Conservation (phyloP, 2,113 vertebrate species). For the Cyphomyrus discorhynchus region DNA sequence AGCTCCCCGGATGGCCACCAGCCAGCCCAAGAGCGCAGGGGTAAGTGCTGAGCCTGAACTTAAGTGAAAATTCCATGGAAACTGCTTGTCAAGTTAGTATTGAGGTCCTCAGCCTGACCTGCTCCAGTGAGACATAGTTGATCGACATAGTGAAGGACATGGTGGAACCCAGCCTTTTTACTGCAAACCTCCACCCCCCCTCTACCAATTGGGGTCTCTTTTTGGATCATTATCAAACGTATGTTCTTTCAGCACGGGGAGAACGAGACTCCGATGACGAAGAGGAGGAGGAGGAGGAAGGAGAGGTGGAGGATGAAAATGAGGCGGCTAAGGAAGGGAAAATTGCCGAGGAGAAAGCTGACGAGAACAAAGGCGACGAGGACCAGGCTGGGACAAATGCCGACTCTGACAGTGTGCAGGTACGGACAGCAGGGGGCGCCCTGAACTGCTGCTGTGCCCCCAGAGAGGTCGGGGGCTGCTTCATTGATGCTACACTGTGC, state of each 20-base stretch:
- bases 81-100: background rate
- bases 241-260: conserved; percentile 27
- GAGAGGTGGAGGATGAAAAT: conserved; percentile 11
- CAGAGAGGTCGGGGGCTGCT: background rate
- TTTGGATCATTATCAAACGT: background rate
- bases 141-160: background rate
- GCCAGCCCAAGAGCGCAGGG: conserved; percentile 61
- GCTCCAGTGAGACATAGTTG: background rate
- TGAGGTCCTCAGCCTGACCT: background rate
- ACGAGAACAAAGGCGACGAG: conserved; percentile 37
- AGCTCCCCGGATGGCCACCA: conserved; percentile 46
- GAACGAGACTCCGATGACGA: conserved; percentile 66
- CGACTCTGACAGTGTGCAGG: conserved; percentile 33
- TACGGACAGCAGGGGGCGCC: conserved; percentile 21
- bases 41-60: conserved; percentile 47
- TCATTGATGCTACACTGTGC: background rate
- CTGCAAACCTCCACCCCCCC: background rate
- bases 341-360: conserved; percentile 36
- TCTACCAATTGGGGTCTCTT: background rate
- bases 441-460: background rate
- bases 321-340: conserved; percentile 33
- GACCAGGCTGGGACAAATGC: conserved; percentile 34
- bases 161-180: background rate
- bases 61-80: background rate
- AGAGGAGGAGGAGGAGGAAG: conserved; percentile 58